Evolutionary conservation across 2,797 vertebrate genomes (phyloP).

Genomic region (Heterohyrax brucei): DNA sequence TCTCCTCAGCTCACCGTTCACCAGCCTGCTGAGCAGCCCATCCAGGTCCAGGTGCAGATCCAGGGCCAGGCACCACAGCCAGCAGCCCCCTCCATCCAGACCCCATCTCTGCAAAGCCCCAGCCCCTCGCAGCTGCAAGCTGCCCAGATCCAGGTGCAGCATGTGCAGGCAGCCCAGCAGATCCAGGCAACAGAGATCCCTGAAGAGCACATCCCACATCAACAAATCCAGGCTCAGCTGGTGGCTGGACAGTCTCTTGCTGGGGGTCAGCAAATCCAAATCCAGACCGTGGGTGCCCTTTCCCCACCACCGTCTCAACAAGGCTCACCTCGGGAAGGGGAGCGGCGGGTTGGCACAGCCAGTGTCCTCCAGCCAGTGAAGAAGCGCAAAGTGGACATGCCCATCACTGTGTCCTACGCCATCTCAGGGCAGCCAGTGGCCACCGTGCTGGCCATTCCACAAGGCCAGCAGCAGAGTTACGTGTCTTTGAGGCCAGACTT

Average conservation of each 20-base stretch:
- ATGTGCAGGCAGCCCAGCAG: constrained; percentile 93
- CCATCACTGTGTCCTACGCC: constrained; percentile 98
- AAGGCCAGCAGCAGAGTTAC: constrained; percentile 98
- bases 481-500: constrained; percentile 98
- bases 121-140: constrained; percentile 96
- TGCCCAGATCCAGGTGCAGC: constrained; percentile 96
- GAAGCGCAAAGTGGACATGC: constrained; percentile 99
- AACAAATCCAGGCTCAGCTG: constrained; percentile 98
- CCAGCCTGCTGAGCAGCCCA: constrained; percentile 94
- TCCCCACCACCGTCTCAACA: constrained; percentile 95
- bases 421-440: constrained; percentile 98
- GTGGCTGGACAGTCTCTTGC: constrained; percentile 95
- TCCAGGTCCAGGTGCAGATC: constrained; percentile 98
- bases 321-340: constrained; percentile 96
- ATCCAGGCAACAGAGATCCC: constrained; percentile 95
- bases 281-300: constrained; percentile 96
- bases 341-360: constrained; percentile 93
- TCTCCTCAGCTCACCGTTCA: constrained; percentile 97
- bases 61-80: constrained; percentile 96
- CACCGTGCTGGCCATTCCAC: constrained; percentile 97
- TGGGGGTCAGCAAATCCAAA: constrained; percentile 97
- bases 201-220: constrained; percentile 96
- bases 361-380: constrained; percentile 98
- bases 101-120: constrained; percentile 95
- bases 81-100: constrained; percentile 95